Evolutionary conservation across 2,113 vertebrate species (phyloP).

Genomic region (Vombatus ursinus): DNA sequence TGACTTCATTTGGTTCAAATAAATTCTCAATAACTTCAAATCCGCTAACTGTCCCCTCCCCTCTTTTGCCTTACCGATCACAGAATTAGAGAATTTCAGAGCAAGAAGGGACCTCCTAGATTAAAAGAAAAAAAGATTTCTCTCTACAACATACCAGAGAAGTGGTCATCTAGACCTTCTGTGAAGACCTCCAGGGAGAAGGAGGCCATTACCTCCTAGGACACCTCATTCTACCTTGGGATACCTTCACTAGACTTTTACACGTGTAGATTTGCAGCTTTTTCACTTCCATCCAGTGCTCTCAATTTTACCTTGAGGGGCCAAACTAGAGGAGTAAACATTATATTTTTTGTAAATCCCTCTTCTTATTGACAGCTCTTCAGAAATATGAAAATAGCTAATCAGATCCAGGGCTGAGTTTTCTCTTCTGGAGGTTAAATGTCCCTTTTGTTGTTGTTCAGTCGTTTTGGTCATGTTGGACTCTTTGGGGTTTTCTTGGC

Average conservation of each 20-base stretch:
- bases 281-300: not conserved
- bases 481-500: too few species aligned
- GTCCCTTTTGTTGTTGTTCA: too few species aligned
- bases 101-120: not conserved
- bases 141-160: not conserved
- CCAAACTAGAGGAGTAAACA: not conserved
- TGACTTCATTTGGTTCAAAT: conserved; percentile 6
- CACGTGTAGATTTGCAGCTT: not conserved
- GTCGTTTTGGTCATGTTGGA: too few species aligned
- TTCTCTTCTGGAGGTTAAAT: not conserved
- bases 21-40: not conserved
- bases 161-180: not conserved
- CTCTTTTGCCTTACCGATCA: not conserved
- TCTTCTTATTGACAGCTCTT: not conserved
- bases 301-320: too few species aligned
- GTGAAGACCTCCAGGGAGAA: not conserved
- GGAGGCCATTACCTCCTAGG: not conserved
- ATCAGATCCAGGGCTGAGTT: not conserved
- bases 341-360: not conserved
- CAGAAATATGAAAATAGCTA: not conserved
- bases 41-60: not conserved
- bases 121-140: not conserved
- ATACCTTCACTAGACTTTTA: not conserved
- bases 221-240: not conserved
- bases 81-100: not conserved